Percentiles rank a stretch among this genome's conserved stretches.
These are phyloP conservation scores for Diadegma fenestrale DNA, from an alignment of 2,888 invertebrate genomes.

Conservation along the genomic window DNA sequence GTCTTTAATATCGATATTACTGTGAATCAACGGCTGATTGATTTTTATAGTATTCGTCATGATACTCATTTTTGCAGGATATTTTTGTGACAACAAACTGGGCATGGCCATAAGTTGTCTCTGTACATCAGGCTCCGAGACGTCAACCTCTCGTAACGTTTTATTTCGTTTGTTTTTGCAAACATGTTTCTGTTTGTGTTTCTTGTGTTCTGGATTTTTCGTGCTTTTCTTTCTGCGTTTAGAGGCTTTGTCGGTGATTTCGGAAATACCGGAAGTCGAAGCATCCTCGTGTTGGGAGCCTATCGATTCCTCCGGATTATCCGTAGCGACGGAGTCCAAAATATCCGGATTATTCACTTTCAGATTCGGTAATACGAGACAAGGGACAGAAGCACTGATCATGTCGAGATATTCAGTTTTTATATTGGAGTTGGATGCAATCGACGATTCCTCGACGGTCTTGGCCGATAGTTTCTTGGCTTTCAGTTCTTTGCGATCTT, in stretches of 20 bases:
- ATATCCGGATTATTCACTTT: slow-evolving; percentile 68
- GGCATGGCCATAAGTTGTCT: slow-evolving; percentile 80
- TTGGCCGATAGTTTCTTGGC: slow-evolving; percentile 73
- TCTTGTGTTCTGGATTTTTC: slow-evolving; percentile 75
- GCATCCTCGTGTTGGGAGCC: slow-evolving; percentile 75
- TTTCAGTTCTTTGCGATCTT: slow-evolving; percentile 74
- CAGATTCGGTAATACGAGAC: slow-evolving; percentile 70
- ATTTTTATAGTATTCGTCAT: slow-evolving; percentile 12
- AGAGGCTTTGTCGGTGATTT: slow-evolving; percentile 67
- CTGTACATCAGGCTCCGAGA: slow-evolving; percentile 80
- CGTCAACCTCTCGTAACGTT: slow-evolving; percentile 69
- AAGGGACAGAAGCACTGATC: slow-evolving; percentile 70
- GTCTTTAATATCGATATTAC: slow-evolving; percentile 11
- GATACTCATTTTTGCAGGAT: slow-evolving; percentile 47
- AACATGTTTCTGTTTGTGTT: slow-evolving; percentile 80
- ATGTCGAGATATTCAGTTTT: slow-evolving; percentile 69
- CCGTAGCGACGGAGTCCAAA: slow-evolving; percentile 39
- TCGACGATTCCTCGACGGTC: slow-evolving; percentile 51
- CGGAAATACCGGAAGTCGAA: slow-evolving; percentile 73
- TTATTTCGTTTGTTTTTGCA: slow-evolving; percentile 78
- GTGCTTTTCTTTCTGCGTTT: slow-evolving; percentile 80
- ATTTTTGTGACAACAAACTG: slow-evolving; percentile 69
- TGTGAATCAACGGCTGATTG: not conserved
- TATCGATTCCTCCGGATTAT: slow-evolving; percentile 73
- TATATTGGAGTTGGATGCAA: slow-evolving; percentile 38